A percentile compares a stretch with the other conserved stretches of the same genome.
These are phyloP conservation scores for Saguinus midas DNA, from an alignment of 2,113 vertebrate species.

Conservation along the genomic window DNA sequence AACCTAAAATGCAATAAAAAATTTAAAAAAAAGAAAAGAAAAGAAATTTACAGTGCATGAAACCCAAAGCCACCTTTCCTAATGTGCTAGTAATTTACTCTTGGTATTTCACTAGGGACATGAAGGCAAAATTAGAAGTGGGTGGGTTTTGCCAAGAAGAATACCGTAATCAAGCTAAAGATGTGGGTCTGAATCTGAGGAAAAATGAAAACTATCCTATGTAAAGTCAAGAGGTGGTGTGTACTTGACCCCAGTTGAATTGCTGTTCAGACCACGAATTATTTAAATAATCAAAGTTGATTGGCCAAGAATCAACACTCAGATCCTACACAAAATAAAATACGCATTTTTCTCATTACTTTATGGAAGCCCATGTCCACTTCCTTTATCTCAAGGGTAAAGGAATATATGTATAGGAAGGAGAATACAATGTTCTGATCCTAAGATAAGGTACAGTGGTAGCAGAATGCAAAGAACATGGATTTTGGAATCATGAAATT, in stretches of 20 bases:
- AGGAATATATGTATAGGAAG: background rate
- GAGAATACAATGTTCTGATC: background rate
- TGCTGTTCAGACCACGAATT: background rate
- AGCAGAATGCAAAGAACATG: background rate
- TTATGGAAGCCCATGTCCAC: background rate
- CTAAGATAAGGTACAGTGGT: background rate
- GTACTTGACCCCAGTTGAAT: background rate
- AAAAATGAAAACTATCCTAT: background rate
- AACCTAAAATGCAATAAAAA: too few species aligned
- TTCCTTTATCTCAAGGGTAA: background rate
- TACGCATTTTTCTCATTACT: background rate
- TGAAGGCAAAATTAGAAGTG: background rate
- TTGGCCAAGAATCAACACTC: background rate
- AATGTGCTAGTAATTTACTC: background rate
- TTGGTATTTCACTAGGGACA: background rate
- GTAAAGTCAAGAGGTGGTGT: background rate
- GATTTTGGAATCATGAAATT: background rate
- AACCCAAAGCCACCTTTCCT: slow-evolving; percentile 13
- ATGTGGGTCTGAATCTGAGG: background rate
- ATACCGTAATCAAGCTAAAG: background rate
- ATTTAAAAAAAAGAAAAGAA: too few species aligned
- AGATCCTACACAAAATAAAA: background rate
- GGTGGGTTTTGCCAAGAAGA: background rate
- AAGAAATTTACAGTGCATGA: background rate
- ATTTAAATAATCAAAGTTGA: background rate